These are phyloP conservation scores for Acomys russatus DNA, from an alignment of 2,797 vertebrate genomes.

Conservation along the genomic window DNA sequence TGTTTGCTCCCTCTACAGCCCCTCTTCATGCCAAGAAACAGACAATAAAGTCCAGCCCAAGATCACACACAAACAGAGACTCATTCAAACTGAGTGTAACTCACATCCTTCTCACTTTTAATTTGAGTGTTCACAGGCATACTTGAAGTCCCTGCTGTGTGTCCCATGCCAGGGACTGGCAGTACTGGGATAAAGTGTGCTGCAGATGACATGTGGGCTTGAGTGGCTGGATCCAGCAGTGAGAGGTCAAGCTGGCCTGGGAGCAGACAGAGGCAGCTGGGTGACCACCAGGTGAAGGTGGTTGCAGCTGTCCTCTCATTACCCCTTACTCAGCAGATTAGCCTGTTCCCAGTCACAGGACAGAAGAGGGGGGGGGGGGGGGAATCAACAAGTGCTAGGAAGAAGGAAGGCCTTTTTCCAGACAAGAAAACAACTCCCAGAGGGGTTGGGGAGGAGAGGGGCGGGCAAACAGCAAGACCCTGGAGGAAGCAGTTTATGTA, in stretches of 20 bases:
- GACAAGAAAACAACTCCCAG: neutral
- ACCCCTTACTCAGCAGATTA: neutral
- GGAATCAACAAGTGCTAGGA: neutral
- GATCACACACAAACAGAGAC: neutral
- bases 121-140: neutral
- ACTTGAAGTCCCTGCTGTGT: neutral
- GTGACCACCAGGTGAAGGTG: no score
- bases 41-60: neutral
- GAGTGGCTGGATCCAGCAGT: neutral
- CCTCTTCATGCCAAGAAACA: neutral
- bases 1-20: neutral
- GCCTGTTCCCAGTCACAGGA: neutral
- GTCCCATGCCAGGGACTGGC: neutral
- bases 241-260: neutral
- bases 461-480: neutral
- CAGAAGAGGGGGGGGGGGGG: neutral
- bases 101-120: neutral
- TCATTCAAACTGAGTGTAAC: neutral
- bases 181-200: neutral
- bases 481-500: neutral
- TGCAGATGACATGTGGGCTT: accelerated
- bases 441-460: neutral
- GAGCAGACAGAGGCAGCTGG: neutral
- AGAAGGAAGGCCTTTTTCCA: neutral
- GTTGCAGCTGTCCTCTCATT: neutral